Base-by-base conservation (phyloP, 2,797 vertebrate species). In the Myotis myotis region DNA sequence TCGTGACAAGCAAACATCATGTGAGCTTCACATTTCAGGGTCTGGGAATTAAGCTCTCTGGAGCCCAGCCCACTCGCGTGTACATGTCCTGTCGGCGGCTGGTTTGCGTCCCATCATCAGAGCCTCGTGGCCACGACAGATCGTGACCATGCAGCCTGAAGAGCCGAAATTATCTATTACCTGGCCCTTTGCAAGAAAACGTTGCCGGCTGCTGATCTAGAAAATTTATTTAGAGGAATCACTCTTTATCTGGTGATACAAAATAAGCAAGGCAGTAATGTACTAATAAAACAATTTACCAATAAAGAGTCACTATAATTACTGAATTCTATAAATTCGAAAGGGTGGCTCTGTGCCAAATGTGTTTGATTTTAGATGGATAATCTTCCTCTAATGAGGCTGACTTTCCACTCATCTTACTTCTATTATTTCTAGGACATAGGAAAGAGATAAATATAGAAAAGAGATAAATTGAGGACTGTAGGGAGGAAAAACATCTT, bases 31-130 rank as follows among this genome's bases (percentile, higher is more conserved):
- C 33, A 41, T 68, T 10, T 89, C 23, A 8, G 60, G 0, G 23
- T 44, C 79, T 53, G 9, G 25, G 76, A 55, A 33, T 17, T 70
- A 19, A 62, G 47, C n/a, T n/a, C 5, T 19, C 1, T 47, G 47
- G 75, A 66, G 1, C 5, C 2, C 0, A 2, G 87, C 66, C 62
- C 6, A 3, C 6, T 64, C 44, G 1, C 10, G 2, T 16, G 13
- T 0, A 15, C 10, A 4, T 0, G 1, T 9, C 17, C 23, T 1
- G 0, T 22, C 71, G 8, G 25, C 0, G 33, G 53, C 49, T 47
- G 28, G 33, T 44, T 47, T 0, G 6, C 11, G 19, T 53, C 22
- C 0, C 8, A 15, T 2, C 1, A 0, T 49, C 19, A 16, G 75
- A 47, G 70, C 2, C 6, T 11, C 55, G 87, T 3, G 53, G 57